Conservation (phyloP, 1,140 invertebrate genomes). For the Pogonomyrmex californicus region DNA sequence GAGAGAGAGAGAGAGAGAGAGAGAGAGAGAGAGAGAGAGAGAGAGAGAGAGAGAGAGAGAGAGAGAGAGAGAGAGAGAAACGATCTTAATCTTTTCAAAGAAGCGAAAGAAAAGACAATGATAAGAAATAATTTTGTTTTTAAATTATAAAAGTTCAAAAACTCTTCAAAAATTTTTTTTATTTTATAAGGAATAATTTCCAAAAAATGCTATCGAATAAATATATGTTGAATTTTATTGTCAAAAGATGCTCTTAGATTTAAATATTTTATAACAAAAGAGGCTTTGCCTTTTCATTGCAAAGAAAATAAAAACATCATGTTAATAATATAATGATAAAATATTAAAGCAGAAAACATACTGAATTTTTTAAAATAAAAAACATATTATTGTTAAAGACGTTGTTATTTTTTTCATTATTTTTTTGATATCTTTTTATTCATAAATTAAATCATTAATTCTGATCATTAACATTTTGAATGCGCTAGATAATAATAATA, state of each 20-base stretch:
- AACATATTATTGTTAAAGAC: background rate
- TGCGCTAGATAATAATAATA: constrained; percentile 1
- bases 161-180: background rate
- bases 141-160: too few species aligned
- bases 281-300: background rate
- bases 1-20: background rate
- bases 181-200: too few species aligned
- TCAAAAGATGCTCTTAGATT: background rate
- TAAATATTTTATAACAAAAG: background rate
- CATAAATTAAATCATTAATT: background rate
- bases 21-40: background rate
- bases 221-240: background rate
- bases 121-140: too few species aligned
- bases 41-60: too few species aligned
- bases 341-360: background rate
- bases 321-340: background rate
- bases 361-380: background rate
- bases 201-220: background rate
- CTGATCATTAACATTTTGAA: constrained; percentile 19
- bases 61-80: too few species aligned
- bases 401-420: background rate
- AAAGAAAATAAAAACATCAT: background rate
- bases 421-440: background rate
- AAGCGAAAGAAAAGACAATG: too few species aligned
- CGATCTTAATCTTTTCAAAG: too few species aligned